A percentile compares a stretch with the other conserved stretches of the same genome.
Conservation (phyloP, 2,797 vertebrate genomes). For the Coregonus sp. region DNA sequence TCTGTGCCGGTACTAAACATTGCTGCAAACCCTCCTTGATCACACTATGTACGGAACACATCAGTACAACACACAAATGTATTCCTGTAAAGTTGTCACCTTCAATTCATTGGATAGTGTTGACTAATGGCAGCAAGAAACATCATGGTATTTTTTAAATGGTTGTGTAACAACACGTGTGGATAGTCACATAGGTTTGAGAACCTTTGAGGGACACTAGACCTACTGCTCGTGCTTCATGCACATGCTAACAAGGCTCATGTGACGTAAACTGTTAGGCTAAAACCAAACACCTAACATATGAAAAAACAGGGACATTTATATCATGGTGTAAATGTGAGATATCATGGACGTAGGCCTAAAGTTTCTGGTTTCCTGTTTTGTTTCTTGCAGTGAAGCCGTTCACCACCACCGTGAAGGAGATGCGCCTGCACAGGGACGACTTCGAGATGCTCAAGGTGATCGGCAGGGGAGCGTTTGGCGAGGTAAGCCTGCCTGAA, state of each 20-base stretch:
- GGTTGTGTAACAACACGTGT: too few species aligned
- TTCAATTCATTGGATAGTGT: not conserved
- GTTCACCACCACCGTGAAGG: slow-evolving; percentile 85
- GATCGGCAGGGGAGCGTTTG: slow-evolving; percentile 88
- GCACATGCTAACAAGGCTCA: not conserved
- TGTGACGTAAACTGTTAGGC: not conserved
- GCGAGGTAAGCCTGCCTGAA: slow-evolving; percentile 78
- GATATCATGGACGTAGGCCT: not conserved
- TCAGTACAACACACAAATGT: too few species aligned
- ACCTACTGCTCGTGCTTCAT: not conserved
- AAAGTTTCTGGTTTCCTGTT: not conserved
- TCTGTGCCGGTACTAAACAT: not conserved
- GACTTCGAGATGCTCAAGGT: slow-evolving; percentile 93
- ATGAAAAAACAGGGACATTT: too few species aligned
- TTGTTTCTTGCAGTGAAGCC: slow-evolving; percentile 77
- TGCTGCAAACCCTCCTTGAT: not conserved
- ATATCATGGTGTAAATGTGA: too few species aligned
- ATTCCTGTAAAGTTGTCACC: not conserved
- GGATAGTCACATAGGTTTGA: not conserved
- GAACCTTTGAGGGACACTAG: not conserved
- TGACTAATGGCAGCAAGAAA: too few species aligned
- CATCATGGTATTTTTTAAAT: too few species aligned
- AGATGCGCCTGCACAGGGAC: slow-evolving; percentile 87
- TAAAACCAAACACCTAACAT: too few species aligned
- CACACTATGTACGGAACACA: not conserved